Base-by-base conservation (phyloP, 2,888 invertebrate genomes). In the Volucella inflata region DNA sequence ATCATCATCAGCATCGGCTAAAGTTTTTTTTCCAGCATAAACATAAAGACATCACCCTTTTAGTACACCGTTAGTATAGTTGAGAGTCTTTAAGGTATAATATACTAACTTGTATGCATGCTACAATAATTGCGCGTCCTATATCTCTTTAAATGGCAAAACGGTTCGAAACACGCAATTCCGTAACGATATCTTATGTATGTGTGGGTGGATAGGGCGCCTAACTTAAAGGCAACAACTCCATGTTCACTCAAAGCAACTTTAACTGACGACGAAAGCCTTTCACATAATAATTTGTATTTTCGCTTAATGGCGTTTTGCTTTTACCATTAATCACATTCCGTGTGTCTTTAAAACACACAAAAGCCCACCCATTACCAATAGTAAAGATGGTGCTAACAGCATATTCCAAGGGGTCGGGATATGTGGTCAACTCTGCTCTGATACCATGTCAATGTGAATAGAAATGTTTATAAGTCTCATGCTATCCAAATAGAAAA, bases 321-420 rank as follows among this genome's bases (percentile, higher is more conserved):
- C 79, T 84, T 84, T 84, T 84, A 84, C 75, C 84, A 79, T 84
- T 84, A 84, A 84, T 84, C 84, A 84, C 79, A 84, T 84, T 84
- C 79, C 84, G 79, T 79, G 84, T 75, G 84, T 79, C 79, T 79
- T 84, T 70, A 55, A 75, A 70, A 71, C 74, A 74, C 74, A 81
- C 64, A 81, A 76, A 81, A 76, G 76, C 57, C 64, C 70, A 14
- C 36, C 65, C 74, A 67, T 74, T 68, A 4, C 67, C 72, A 74
- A 79, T 79, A 67, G 79, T 72, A 60, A 59, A 60, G 51, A 36
- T 40, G 16, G 62, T 30, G 55, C 46, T 44, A 44, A 36, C 11
- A 2, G 40, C 0, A 40, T 40, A 36, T 9, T 1, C 17, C 46
- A 16, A 30, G 38, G 11, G 71, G 68, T 51, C 44, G 38, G 17